phyloP scores from a whole-genome alignment of 2,888 invertebrate species.

The Lordiphosa andalusiaca region DNA sequence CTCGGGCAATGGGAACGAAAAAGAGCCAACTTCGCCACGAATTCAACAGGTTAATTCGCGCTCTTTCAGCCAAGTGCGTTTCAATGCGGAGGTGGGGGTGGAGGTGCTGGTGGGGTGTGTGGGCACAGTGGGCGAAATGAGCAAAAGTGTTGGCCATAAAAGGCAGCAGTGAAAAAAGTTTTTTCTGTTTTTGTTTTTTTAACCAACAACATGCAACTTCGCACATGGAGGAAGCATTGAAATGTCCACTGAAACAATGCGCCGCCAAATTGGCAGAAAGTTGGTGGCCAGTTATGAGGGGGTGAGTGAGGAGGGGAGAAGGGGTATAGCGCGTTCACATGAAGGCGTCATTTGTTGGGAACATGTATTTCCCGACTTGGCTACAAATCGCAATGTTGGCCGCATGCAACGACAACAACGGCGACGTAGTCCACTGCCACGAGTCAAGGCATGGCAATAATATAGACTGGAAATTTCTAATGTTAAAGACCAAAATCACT shows the following conservation, averaged over 20 bases:
- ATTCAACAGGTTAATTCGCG: conserved; percentile 77
- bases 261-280: conserved; percentile 60
- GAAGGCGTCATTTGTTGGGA: conserved; percentile 77
- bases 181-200: conserved; percentile 31
- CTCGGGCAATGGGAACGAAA: conserved; percentile 12
- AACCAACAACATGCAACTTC: conserved; percentile 63
- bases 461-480: too few relatives aligned
- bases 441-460: conserved; percentile 10
- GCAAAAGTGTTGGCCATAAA: conserved; percentile 71
- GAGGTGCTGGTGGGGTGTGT: conserved; percentile 24
- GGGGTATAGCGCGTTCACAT: conserved; percentile 48
- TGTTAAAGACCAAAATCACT: too few relatives aligned
- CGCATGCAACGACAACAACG: conserved; percentile 38
- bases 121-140: conserved; percentile 48
- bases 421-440: conserved; percentile 26
- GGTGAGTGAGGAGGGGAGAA: too few relatives aligned
- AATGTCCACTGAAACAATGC: conserved; percentile 67
- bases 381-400: conserved; percentile 71
- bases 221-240: conserved; percentile 67
- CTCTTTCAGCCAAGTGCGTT: conserved; percentile 60
- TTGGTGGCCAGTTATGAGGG: conserved; percentile 32
- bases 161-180: conserved; percentile 54
- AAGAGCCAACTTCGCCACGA: conserved; percentile 10
- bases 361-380: conserved; percentile 74
- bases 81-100: conserved; percentile 21